Evolutionary conservation across 2,888 invertebrate genomes (phyloP).

Genomic region (Caenorhabditis uteleia): DNA sequence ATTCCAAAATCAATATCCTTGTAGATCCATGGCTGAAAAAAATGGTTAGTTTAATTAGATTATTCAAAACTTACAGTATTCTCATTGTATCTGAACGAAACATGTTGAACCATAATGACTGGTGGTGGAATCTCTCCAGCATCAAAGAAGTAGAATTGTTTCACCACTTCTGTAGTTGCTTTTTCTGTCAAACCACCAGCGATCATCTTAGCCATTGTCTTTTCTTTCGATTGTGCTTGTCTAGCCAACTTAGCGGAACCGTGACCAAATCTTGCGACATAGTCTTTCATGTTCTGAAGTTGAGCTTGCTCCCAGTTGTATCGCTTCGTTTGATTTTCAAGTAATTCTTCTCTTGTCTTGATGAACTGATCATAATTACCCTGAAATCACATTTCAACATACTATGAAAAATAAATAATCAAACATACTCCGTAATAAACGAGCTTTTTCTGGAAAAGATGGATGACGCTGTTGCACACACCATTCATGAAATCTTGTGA

Average conservation of each 20-base stretch:
- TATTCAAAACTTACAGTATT: constrained; percentile 40
- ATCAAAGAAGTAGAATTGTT: constrained; percentile 92
- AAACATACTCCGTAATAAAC: constrained; percentile 86
- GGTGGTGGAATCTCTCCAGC: constrained; percentile 97
- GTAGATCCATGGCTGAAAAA: constrained; percentile 83
- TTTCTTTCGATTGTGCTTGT: constrained; percentile 99
- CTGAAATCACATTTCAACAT: constrained; percentile 70
- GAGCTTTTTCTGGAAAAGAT: constrained; percentile 88
- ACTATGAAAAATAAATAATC: too few species aligned
- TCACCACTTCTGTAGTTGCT: constrained; percentile 83
- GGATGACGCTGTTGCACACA: constrained; percentile 88
- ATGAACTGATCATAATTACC: constrained; percentile 95
- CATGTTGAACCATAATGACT: constrained; percentile 98
- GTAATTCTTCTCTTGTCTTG: constrained; percentile 87
- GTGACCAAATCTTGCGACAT: constrained; percentile 98
- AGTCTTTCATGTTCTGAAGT: constrained; percentile 99
- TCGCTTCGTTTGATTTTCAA: constrained; percentile 98
- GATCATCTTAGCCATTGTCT: constrained; percentile 98
- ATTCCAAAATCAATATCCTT: constrained; percentile 97
- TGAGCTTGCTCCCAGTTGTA: constrained; percentile 99
- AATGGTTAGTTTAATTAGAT: not conserved
- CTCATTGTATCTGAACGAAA: constrained; percentile 86
- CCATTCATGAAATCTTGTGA: constrained; percentile 98
- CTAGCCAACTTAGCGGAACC: constrained; percentile 97
- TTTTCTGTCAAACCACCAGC: constrained; percentile 95